A percentile compares a stretch with the other conserved stretches of the same genome.
Evolutionary conservation across 2,888 invertebrate genomes (phyloP).

Genomic region (Cephus nigrinus): DNA sequence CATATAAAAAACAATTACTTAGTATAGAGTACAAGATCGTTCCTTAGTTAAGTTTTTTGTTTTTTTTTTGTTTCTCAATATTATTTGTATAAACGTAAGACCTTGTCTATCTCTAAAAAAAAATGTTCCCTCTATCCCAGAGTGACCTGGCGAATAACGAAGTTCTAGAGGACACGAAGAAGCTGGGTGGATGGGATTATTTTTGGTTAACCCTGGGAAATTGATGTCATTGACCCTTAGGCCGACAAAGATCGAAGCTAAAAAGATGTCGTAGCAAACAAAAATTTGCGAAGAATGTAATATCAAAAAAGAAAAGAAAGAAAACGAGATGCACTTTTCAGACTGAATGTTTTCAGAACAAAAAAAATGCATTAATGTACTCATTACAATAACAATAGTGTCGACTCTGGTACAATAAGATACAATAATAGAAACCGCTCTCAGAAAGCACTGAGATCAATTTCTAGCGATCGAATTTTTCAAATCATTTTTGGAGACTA

Average conservation of each 20-base stretch:
- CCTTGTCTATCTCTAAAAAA: constrained; percentile 33
- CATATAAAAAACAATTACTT: constrained; percentile 65
- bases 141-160: neutral
- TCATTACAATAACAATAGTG: neutral
- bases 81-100: constrained; percentile 51
- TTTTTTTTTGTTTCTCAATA: constrained; percentile 35
- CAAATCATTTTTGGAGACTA: neutral
- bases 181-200: neutral
- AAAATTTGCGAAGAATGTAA: neutral
- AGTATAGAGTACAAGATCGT: constrained; percentile 62
- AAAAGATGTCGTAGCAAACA: neutral
- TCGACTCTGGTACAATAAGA: neutral
- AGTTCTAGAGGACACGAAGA: neutral
- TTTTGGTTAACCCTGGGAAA: neutral
- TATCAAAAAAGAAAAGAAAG: neutral
- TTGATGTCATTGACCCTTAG: neutral
- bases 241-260: neutral
- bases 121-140: constrained; percentile 40
- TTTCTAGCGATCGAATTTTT: neutral
- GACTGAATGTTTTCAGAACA: neutral
- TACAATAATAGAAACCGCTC: neutral
- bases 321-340: neutral
- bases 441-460: neutral
- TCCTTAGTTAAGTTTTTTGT: constrained; percentile 51
- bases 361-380: neutral